phyloP scores from a whole-genome alignment of 2,113 vertebrate species.

The Corythoichthys haematopterus region DNA sequence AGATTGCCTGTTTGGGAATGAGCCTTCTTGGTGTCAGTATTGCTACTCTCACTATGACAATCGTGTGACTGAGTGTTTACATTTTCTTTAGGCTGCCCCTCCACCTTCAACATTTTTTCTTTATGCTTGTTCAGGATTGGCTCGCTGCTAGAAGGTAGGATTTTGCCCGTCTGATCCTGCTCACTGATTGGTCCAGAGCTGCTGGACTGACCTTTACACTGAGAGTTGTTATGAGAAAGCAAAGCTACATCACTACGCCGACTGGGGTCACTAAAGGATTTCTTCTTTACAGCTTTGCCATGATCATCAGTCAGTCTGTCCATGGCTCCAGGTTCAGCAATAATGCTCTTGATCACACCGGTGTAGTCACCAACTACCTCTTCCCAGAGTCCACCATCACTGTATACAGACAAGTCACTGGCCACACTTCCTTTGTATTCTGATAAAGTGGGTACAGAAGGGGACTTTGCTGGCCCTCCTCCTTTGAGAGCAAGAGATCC shows the following conservation, averaged over 20 bases:
- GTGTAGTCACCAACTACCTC: constrained; percentile 82
- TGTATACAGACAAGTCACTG: constrained; percentile 89
- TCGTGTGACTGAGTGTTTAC: constrained; percentile 12
- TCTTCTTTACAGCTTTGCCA: constrained; percentile 88
- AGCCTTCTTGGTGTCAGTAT: constrained; percentile 41
- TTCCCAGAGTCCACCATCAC: constrained; percentile 76
- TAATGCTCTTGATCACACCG: constrained; percentile 86
- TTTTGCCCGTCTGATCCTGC: constrained; percentile 75
- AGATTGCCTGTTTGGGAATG: constrained; percentile 70
- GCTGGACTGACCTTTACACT: constrained; percentile 66
- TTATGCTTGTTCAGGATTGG: constrained; percentile 84
- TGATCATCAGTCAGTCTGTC: constrained; percentile 83
- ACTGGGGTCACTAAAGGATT: constrained; percentile 96
- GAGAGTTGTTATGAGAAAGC: constrained; percentile 45
- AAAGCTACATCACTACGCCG: constrained; percentile 75
- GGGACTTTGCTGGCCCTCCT: constrained; percentile 48
- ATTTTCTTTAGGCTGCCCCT: constrained; percentile 42
- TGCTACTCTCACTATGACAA: constrained; percentile 22
- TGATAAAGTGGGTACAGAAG: constrained; percentile 54
- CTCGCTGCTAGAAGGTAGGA: constrained; percentile 90
- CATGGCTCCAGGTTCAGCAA: constrained; percentile 85
- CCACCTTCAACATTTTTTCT: constrained; percentile 62
- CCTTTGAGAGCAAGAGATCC: constrained; percentile 84
- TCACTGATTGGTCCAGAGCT: constrained; percentile 83
- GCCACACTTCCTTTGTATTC: constrained; percentile 82